Evolutionary conservation across 1,140 invertebrate genomes (phyloP).

Genomic region (Tribolium madens): DNA sequence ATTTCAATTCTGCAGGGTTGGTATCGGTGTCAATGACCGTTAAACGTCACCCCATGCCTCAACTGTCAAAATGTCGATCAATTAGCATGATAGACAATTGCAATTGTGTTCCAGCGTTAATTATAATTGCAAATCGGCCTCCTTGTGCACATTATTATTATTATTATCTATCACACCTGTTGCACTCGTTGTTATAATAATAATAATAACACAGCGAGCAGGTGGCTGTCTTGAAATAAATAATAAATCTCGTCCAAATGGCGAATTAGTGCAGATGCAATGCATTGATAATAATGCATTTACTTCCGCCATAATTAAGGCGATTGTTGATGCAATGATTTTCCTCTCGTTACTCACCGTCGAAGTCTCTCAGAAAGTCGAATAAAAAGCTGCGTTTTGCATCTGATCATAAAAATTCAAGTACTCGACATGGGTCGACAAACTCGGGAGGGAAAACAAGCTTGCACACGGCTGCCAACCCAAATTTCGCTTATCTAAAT

Average conservation of each 20-base stretch:
- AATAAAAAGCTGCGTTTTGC: not conserved
- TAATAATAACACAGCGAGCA: no score
- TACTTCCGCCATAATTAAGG: constrained; percentile 30
- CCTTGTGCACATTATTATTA: no score
- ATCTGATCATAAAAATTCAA: constrained; percentile 26
- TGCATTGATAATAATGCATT: constrained; percentile 26
- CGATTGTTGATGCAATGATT: not conserved
- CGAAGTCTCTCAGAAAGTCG: constrained; percentile 13
- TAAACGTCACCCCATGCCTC: no score
- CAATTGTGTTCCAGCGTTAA: constrained; percentile 22
- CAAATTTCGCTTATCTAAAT: no score
- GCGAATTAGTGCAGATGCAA: constrained; percentile 22
- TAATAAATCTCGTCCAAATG: constrained; percentile 36
- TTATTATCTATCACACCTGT: constrained; percentile 37
- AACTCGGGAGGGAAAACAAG: not conserved
- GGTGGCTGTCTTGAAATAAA: constrained; percentile 27
- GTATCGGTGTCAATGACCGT: no score
- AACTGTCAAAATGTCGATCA: not conserved
- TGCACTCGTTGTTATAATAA: constrained; percentile 34
- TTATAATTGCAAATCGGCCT: constrained; percentile 25
- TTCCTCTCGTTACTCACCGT: constrained; percentile 12
- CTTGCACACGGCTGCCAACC: no score
- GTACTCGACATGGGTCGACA: constrained; percentile 21
- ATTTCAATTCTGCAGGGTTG: no score
- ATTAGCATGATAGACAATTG: constrained; percentile 32